Percentiles rank a stretch among this genome's conserved stretches.
phyloP scores from a whole-genome alignment of 1,140 invertebrate genomes.

The Lethrus apterus region DNA sequence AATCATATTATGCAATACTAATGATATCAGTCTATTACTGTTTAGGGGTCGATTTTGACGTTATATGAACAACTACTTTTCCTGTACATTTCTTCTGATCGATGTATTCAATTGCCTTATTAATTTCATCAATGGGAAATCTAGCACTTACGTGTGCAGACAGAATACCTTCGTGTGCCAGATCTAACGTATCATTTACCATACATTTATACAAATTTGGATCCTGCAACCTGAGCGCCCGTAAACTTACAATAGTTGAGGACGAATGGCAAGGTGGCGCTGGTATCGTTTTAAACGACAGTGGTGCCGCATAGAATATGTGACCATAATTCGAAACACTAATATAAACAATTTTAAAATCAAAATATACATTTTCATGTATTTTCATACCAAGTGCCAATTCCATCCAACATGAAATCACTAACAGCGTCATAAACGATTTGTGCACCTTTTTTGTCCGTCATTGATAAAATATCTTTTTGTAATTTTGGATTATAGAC shows the following conservation, averaged over 20 bases:
- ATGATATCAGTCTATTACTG: too few species aligned
- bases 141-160: slow-evolving; percentile 43
- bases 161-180: slow-evolving; percentile 45
- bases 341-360: slow-evolving; percentile 21
- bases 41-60: too few species aligned
- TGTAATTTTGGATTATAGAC: slow-evolving; percentile 44
- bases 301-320: slow-evolving; percentile 43
- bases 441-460: slow-evolving; percentile 45
- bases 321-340: slow-evolving; percentile 44
- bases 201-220: slow-evolving; percentile 33
- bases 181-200: slow-evolving; percentile 45
- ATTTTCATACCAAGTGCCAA: slow-evolving; percentile 42
- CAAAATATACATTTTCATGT: slow-evolving; percentile 2
- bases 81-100: slow-evolving; percentile 45
- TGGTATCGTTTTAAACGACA: slow-evolving; percentile 25
- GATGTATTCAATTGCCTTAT: slow-evolving; percentile 45
- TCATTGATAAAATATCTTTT: slow-evolving; percentile 45
- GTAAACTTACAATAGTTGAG: slow-evolving; percentile 28
- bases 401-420: slow-evolving; percentile 45
- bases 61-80: slow-evolving; percentile 46
- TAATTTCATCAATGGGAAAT: slow-evolving; percentile 44
- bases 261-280: slow-evolving; percentile 27
- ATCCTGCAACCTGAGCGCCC: slow-evolving; percentile 29
- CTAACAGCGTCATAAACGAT: slow-evolving; percentile 53
- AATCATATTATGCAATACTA: too few species aligned